A percentile compares a stretch with the other conserved stretches of the same genome.
These are phyloP conservation scores for Eira barbara DNA, from an alignment of 2,113 vertebrate species.

Conservation along the genomic window DNA sequence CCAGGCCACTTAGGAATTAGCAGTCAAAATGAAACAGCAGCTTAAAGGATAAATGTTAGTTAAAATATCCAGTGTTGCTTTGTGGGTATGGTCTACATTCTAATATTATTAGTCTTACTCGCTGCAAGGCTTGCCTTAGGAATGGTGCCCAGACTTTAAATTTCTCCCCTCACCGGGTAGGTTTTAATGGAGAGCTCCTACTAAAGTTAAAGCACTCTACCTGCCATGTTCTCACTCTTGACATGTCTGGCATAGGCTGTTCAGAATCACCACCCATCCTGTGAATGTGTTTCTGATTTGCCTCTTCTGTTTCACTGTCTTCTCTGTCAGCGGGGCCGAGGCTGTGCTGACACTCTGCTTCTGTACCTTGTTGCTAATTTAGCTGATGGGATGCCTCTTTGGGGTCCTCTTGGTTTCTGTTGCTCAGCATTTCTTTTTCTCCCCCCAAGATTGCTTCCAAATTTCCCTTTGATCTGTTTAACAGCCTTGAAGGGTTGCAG, in stretches of 20 bases:
- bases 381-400: neutral
- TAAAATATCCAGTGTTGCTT: slow-evolving; percentile 28
- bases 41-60: slow-evolving; percentile 45
- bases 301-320: neutral
- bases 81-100: neutral
- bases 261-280: neutral
- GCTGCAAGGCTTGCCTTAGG: neutral
- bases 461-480: slow-evolving; percentile 54
- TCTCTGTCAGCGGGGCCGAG: neutral
- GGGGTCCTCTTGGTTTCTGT: neutral
- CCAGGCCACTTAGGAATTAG: slow-evolving; percentile 50
- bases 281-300: neutral
- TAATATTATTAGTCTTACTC: neutral
- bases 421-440: neutral
- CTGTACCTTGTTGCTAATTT: neutral
- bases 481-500: slow-evolving; percentile 24
- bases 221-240: neutral
- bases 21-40: slow-evolving; percentile 55
- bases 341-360: neutral
- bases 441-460: slow-evolving; percentile 24
- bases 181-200: neutral
- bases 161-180: neutral
- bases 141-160: neutral
- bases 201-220: neutral
- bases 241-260: neutral